Evolutionary conservation across 2,888 invertebrate species (phyloP).

Genomic region (Oeneis ivallda): DNA sequence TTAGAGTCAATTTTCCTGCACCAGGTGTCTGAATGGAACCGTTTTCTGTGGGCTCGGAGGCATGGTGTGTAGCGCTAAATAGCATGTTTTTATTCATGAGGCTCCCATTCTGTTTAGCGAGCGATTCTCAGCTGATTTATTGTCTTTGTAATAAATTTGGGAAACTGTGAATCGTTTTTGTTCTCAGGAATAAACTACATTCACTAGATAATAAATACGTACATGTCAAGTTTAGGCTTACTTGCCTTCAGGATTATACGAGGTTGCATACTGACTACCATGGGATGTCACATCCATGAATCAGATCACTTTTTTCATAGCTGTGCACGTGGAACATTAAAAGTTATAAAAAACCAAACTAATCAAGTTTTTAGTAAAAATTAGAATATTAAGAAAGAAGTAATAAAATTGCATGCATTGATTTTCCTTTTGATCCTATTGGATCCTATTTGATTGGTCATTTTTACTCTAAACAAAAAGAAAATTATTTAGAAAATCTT

Average conservation of each 20-base stretch:
- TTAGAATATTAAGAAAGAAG: too few species aligned
- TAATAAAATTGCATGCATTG: too few species aligned
- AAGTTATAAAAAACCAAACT: too few species aligned
- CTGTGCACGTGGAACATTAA: too few species aligned
- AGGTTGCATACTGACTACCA: too few species aligned
- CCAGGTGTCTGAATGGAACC: slow-evolving; percentile 44
- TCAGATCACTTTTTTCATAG: too few species aligned
- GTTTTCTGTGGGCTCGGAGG: slow-evolving; percentile 58
- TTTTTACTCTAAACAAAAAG: too few species aligned
- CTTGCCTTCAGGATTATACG: neutral
- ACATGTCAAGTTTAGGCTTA: slow-evolving; percentile 12
- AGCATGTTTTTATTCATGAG: slow-evolving; percentile 82
- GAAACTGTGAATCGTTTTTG: slow-evolving; percentile 45
- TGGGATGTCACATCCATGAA: too few species aligned
- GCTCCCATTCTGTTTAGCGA: slow-evolving; percentile 77
- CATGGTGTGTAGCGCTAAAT: slow-evolving; percentile 76
- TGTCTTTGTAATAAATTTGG: slow-evolving; percentile 74
- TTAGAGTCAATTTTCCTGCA: slow-evolving; percentile 58
- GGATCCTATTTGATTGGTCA: too few species aligned
- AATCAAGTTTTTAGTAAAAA: too few species aligned
- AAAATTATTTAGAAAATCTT: too few species aligned
- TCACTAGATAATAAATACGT: slow-evolving; percentile 17
- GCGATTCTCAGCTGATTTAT: slow-evolving; percentile 77
- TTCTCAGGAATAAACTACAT: slow-evolving; percentile 37
- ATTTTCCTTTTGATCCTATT: too few species aligned